phyloP scores from a whole-genome alignment of 2,797 vertebrate genomes.

The Rhynchonycteris naso region DNA sequence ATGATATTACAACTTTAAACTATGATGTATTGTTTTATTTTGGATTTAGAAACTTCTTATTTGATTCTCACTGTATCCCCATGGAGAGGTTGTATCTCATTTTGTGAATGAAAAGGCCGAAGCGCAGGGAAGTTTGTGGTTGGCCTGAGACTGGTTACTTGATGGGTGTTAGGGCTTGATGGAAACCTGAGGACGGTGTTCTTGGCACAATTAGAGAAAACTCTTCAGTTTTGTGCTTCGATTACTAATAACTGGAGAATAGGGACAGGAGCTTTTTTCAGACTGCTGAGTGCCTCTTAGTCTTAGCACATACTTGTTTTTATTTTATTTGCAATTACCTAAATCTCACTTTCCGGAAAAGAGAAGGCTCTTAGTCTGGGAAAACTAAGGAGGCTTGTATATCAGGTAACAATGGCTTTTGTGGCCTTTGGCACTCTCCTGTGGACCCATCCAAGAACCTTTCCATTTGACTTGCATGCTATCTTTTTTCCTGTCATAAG shows the following conservation, averaged over 20 bases:
- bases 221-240: slow-evolving; percentile 9
- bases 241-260: not conserved
- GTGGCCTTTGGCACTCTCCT: not conserved
- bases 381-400: not conserved
- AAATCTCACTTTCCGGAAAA: slow-evolving; percentile 17
- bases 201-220: slow-evolving; percentile 7
- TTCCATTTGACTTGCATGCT: slow-evolving; percentile 15
- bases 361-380: not conserved
- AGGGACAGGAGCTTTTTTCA: not conserved
- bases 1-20: not conserved
- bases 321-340: not conserved
- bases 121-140: not conserved
- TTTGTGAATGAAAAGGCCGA: not conserved
- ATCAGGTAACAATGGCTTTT: not conserved
- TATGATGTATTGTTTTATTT: slow-evolving; percentile 1
- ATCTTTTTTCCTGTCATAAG: not conserved
- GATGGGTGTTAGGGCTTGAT: not conserved
- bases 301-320: slow-evolving; percentile 11
- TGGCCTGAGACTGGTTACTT: not conserved
- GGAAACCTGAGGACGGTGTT: not conserved
- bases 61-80: not conserved
- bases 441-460: not conserved
- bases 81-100: not conserved
- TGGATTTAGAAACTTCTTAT: not conserved
- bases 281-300: not conserved